Percentiles rank a stretch among this genome's conserved stretches.
phyloP scores from a whole-genome alignment of 2,113 vertebrate genomes.

The Passerina amoena region DNA sequence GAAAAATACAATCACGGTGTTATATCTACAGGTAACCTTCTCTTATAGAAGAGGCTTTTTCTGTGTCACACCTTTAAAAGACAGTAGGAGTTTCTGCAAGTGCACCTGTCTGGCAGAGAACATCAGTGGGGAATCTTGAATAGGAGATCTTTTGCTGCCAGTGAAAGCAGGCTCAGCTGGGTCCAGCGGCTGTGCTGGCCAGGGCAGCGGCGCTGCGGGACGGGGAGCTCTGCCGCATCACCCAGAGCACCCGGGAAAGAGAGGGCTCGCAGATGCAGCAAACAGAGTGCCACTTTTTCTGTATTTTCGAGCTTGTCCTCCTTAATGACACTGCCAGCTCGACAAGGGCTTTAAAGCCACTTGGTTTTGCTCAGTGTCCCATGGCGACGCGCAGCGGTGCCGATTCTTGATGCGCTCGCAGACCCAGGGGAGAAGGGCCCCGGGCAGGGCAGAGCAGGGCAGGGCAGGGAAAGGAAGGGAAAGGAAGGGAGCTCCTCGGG shows the following conservation, averaged over 20 bases:
- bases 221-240: neutral
- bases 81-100: neutral
- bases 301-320: too few species aligned
- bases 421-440: neutral
- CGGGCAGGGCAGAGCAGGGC: neutral
- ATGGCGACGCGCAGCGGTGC: fast-evolving
- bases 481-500: neutral
- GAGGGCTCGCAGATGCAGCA: fast-evolving
- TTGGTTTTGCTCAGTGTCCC: neutral
- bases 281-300: fast-evolving
- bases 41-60: neutral
- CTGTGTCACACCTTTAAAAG: neutral
- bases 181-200: neutral
- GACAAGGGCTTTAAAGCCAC: neutral
- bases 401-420: too few species aligned
- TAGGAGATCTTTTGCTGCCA: fast-evolving
- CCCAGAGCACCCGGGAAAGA: fast-evolving
- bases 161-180: fast-evolving
- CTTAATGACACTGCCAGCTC: too few species aligned
- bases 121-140: neutral
- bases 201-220: neutral
- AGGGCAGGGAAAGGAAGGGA: too few species aligned
- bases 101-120: fast-evolving
- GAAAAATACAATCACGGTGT: fast-evolving
- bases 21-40: fast-evolving